Evolutionary conservation across 1,140 invertebrate species (phyloP), one percentile per base, ranked within the genome.

Genomic region (Charaxes varanes): DNA sequence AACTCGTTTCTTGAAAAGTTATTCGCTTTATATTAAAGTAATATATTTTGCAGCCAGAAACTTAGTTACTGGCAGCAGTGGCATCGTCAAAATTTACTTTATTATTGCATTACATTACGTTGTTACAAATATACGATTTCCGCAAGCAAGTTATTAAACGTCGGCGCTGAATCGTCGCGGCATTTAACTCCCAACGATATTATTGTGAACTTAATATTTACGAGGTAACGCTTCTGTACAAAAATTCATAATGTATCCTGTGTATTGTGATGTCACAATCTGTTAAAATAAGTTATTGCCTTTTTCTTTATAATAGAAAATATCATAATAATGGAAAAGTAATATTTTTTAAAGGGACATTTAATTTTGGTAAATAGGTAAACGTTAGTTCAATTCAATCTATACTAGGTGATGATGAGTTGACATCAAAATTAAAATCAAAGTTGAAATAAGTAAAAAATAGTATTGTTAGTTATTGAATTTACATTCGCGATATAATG

Each of bases 91-190:
- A 28, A 28, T 28, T 12, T 28, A 28, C 26, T 28, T n/a, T n/a
- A n/a, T n/a, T n/a, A n/a, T n/a, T n/a, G n/a, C n/a, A 28, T 57
- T 57, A 60, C 27, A 66, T 60, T 60, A 57, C 56, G 62, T 55
- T 60, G 55, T 41, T 31, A 16, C 28, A 54, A 50, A 55, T 52
- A 41, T 46, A 41, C 52, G 46, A 61, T 48, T 66, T 56, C 53
- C 54, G 41, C 35, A 38, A 46, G 47, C 48, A 33, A 28, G 35
- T 37, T 53, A 38, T 50, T 40, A 46, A 51, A 44, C 36, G 24
- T 37, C 34, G 24, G 45, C 31, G 37, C 34, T 13, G 33, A 19
- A 16, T 34, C 37, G 21, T 28, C 27, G 34, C 21, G 17, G 41
- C 41, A 47, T 45, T 45, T 23, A 18, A 31, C 44, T 42, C 34